Evolutionary conservation across 1,140 invertebrate genomes (phyloP), one percentile per base, ranked within the genome.

Genomic region (Nasonia longicornis): DNA sequence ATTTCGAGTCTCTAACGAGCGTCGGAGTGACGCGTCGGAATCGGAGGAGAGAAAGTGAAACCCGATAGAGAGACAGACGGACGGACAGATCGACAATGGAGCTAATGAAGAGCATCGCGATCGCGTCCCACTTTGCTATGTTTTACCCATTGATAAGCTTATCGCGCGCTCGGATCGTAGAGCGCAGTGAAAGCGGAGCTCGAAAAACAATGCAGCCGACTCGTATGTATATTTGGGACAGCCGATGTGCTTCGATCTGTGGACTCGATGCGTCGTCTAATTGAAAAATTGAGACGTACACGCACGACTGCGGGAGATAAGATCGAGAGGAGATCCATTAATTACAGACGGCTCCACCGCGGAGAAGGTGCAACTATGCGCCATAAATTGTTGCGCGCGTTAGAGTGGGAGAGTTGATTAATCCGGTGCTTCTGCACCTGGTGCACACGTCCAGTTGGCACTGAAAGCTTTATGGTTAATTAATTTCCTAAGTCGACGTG

Each of bases 41-140:
- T 58, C 52, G 52, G 52, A 58, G 52, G 52, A 58, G 52, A 58
- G 52, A 58, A 58, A 58, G 52, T 58, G 52, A 58, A 58, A 58
- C 20, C 52, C 52, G 52, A 58, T 58, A 52, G 48, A 16, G 14
- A 48, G 20, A 58, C 16, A n/a, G 14, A 26, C 26, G 52, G 16
- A n/a, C 52, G 20, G 16, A 58, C 16, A 58, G 14, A 58, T 58
- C 52, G 20, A 58, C 52, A 58, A 58, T 58, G 20, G 6, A 58
- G 52, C 52, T 20, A 58, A 58, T 58, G 52, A 58, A 58, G 20
- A 58, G 52, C 20, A 58, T 6, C 14, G 14, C 3, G 48, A 52
- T 52, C 31, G 48, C 14, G 52, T n/a, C 52, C 52, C 52, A 58
- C 52, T 58, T 58, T 58, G n/a, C n/a, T 26, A 26, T 58, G 52